These are phyloP conservation scores for Stercorarius parasiticus DNA, from an alignment of 2,113 vertebrate species.

Conservation along the genomic window DNA sequence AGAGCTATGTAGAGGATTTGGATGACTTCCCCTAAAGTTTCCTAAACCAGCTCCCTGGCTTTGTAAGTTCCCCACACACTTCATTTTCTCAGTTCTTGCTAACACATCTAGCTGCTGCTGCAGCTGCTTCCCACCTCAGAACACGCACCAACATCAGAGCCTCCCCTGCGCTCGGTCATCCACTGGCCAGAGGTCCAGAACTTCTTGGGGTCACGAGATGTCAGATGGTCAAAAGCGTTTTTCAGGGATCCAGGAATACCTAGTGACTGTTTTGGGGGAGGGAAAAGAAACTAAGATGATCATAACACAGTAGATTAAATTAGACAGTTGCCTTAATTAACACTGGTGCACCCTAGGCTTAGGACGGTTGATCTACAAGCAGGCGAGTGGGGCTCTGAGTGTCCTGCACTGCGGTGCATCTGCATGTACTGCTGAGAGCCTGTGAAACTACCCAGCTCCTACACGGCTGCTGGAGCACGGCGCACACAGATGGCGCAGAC, in stretches of 20 bases:
- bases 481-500: background rate
- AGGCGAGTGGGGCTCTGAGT: rapidly evolving
- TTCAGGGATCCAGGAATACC: constrained; percentile 67
- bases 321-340: background rate
- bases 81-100: background rate
- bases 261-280: constrained; percentile 62
- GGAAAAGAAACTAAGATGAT: background rate
- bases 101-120: background rate
- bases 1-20: background rate
- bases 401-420: background rate
- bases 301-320: background rate
- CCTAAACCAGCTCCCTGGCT: background rate
- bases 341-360: background rate
- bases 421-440: background rate
- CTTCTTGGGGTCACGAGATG: constrained; percentile 71
- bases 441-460: background rate
- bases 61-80: background rate
- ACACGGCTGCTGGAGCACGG: background rate
- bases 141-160: constrained; percentile 85
- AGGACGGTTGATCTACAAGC: background rate
- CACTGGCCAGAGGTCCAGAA: constrained; percentile 93
- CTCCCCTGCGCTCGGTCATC: constrained; percentile 89
- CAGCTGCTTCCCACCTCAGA: background rate
- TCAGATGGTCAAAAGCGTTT: constrained; percentile 75
- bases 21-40: background rate